Evolutionary conservation across 2,888 invertebrate species (phyloP).

Genomic region (Cantharis nigra): DNA sequence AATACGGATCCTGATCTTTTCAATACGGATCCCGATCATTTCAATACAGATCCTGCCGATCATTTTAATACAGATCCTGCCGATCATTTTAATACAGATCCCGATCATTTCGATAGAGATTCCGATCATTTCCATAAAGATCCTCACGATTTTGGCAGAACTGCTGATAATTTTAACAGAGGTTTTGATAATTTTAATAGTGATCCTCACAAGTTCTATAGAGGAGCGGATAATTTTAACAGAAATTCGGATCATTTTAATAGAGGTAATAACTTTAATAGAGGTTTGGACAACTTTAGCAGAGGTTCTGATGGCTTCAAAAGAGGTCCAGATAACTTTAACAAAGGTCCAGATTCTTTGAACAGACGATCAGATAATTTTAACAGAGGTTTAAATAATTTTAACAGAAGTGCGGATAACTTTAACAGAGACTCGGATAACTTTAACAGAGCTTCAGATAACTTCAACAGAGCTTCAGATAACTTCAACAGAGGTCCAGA

Average conservation of each 20-base stretch:
- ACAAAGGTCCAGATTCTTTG: constrained; percentile 12
- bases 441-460: constrained; percentile 5
- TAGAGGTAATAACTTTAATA: constrained; percentile 20
- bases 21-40: constrained; percentile 20
- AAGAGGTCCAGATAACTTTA: constrained; percentile 9
- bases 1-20: constrained; percentile 23
- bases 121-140: not conserved
- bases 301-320: constrained; percentile 1
- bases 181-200: constrained; percentile 18
- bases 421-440: constrained; percentile 19
- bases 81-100: constrained; percentile 21
- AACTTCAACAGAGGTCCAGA: not conserved
- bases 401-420: constrained; percentile 17
- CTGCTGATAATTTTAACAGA: constrained; percentile 17
- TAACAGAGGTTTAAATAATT: constrained; percentile 13
- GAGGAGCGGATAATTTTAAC: constrained; percentile 5
- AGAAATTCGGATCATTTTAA: constrained; percentile 11
- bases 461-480: constrained; percentile 15
- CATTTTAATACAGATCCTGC: constrained; percentile 11
- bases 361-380: constrained; percentile 18
- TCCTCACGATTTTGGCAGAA: constrained; percentile 6
- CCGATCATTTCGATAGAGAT: constrained; percentile 19
- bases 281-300: constrained; percentile 8
- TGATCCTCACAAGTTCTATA: constrained; percentile 13
- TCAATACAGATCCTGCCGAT: constrained; percentile 6